Evolutionary conservation across 2,113 vertebrate genomes (phyloP), one percentile per base, ranked within the genome.

Genomic region (Globicephala melas): DNA sequence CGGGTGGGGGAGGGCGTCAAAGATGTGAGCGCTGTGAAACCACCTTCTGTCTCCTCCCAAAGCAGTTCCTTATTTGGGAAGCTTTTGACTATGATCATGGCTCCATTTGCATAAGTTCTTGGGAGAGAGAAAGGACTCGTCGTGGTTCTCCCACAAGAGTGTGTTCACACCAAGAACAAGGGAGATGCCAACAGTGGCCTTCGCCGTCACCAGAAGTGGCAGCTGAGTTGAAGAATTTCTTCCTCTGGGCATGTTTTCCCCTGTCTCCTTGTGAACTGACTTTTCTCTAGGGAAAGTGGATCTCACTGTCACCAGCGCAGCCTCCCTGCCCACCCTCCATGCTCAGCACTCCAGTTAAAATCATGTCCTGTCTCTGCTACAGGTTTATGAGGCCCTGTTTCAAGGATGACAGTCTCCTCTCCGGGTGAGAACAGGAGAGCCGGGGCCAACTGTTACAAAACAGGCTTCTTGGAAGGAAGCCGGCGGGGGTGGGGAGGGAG

Each of bases 401-500:
- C 97, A 96, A 97, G 92, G 96, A 84, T 91, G 97, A 97, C 98
- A 98, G 97, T 97, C 98, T 98, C 95, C 94, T 97, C 98, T 97
- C 96, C 18, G 89, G 98, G 97, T 79, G 96, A 97, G 97, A 98
- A 97, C 97, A 4, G 44, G 97, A 95, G 97, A 97, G 96, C 80
- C 0, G 33, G 90, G 13, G 98, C 98, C 98, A 98, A 98, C 91
- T 97, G 96, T 98, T 98, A 98, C 98, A 98, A 98, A 98, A 98
- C 98, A 98, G 96, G 84, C 98, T 97, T 98, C 98, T 98, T 98
- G 98, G 98, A 98, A 98, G 98, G 97, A 96, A 97, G 97, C 98
- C 94, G 95, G 96, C 15, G 4, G 8, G 97, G 23, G 12, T 7
- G 36, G 92, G 82, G 96, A 93, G 50, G 95, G 73, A 62, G 91